Percentiles rank a stretch among this genome's conserved stretches.
Conservation (phyloP, 1,140 invertebrate genomes). For the Achroia grisella region DNA sequence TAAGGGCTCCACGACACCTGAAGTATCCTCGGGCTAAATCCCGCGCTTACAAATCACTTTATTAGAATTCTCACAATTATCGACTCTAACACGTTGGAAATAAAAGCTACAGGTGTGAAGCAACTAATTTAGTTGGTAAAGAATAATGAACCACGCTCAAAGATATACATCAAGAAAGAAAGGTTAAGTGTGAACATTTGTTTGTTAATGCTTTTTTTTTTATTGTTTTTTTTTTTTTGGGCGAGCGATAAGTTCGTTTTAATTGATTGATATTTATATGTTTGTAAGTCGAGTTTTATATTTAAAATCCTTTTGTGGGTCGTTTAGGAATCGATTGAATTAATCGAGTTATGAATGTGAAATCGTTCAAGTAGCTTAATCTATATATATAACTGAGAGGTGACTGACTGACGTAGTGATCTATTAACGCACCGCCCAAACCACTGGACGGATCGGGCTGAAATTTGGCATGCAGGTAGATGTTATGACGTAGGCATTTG, state of each 20-base stretch:
- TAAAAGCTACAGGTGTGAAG: conserved; percentile 6
- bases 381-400: no score
- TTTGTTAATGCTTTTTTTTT: conserved; percentile 59
- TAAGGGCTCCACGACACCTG: conserved; percentile 68
- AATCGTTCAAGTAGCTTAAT: no score
- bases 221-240: conserved; percentile 48
- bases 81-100: conserved; percentile 7
- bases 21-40: conserved; percentile 44
- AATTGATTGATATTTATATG: conserved; percentile 38
- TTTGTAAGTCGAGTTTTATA: no score
- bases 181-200: conserved; percentile 71
- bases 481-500: no score
- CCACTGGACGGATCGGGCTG: no score
- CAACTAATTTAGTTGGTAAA: conserved; percentile 17
- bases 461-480: no score
- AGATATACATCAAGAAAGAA: conserved; percentile 61
- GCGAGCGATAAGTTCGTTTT: conserved; percentile 42
- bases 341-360: no score
- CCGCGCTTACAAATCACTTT: conserved; percentile 10
- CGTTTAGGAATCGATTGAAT: background rate
- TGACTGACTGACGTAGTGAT: no score
- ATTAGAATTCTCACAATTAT: conserved; percentile 7
- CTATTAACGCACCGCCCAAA: no score
- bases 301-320: conserved; percentile 11
- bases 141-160: conserved; percentile 60